Evolutionary conservation across 2,888 invertebrate species (phyloP), one percentile per base, ranked within the genome.

Genomic region (Helicoverpa assulta): DNA sequence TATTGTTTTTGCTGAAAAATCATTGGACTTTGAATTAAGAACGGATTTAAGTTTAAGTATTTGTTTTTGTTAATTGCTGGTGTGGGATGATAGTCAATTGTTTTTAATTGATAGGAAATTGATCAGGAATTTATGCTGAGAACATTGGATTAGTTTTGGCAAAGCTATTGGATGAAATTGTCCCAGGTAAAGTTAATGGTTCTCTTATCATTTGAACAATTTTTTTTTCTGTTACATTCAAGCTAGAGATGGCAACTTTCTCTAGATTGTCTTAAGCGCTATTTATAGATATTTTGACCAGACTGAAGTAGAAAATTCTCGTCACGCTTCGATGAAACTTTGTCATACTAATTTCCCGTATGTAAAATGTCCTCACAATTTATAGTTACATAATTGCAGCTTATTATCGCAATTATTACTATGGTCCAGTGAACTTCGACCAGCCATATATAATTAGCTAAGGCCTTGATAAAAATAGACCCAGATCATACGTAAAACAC

Each of bases 381-480:
- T 52, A 19, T 51, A 56, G 29, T 10, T 12, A 67, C 37, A 53
- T 75, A 63, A 70, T 66, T 65, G 14, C 10, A n/a, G 21, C 52
- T 16, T 50, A 57, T 51, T 54, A 72, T 62, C 12, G 40, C 12
- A 65, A 70, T 82, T 70, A 82, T 57, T 5, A 51, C 3, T 21
- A 52, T 33, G 82, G 76, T 73, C 73, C 56, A 73, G 67, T 71
- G 70, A 70, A 55, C 64, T 67, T 68, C 19, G 57, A 43, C 51
- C 43, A 40, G 21, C 29, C 29, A 29, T 4, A 26, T 67, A 47
- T 70, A 10, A 72, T 81, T 82, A 82, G 19, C 54, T 14, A 33
- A 54, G 50, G 16, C 82, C 82, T 79, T 82, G 80, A 61, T 62
- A 29, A 50, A 63, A 53, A 64, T 60, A 21, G 16, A n/a, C 8